Base-by-base conservation (phyloP, 2,888 invertebrate genomes). In the Abrostola tripartita region DNA sequence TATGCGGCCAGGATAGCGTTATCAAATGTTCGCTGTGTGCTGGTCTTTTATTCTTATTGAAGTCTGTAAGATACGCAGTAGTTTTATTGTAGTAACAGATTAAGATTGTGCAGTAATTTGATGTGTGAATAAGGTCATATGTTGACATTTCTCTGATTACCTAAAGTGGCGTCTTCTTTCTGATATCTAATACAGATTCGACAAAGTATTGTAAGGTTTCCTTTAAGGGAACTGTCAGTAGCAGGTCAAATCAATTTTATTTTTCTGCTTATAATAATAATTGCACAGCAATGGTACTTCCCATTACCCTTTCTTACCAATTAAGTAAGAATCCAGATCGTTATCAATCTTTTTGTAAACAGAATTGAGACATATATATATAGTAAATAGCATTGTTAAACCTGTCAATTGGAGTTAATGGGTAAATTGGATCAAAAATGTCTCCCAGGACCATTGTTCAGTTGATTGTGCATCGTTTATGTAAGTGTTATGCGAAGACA, bases 361-460 rank as follows among this genome's bases (percentile, higher is more conserved):
- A 70, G 52, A 72, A 75, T 71, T 64, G 53, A 74, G 78, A 78
- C 74, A 73, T 73, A 75, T 71, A 73, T 73, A 75, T 71, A 72
- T 74, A 78, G 77, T 77, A 84, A 85, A 86, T 82, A 79, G 77
- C 67, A 62, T 63, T 68, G 78, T 87, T 86, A 76, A 70, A 76
- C 69, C 78, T 85, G 82, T 76, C 87, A 90, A 90, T 89, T 90
- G 85, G 61, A 74, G 77, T 80, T 82, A 88, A 87, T 87, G 80
- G 84, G 67, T 85, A 85, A 88, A 88, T 88, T 89, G 88, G 69
- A 65, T 68, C 64, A 74, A 85, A 83, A 77, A 61, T 58, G 60
- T 55, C 74, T 81, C 85, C 74, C 84, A 86, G 79, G 85, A 61
- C 79, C 78, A 86, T 85, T 83, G 74, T 56, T 40, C 55, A 67